A percentile compares a stretch with the other conserved stretches of the same genome.
Conservation (phyloP, 2,888 invertebrate species). For the Cenopis cana region DNA sequence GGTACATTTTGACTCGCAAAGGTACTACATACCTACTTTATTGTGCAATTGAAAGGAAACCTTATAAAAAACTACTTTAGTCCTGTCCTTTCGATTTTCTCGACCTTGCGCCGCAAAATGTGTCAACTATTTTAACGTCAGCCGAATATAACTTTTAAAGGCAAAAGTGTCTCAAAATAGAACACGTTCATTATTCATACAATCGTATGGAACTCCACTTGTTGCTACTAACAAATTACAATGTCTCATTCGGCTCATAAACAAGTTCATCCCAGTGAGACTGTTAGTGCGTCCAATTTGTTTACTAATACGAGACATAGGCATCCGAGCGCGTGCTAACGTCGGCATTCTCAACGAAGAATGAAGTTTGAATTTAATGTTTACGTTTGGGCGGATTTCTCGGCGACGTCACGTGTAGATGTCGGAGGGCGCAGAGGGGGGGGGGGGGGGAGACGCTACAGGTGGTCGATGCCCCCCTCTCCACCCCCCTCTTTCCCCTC, state of each 20-base stretch:
- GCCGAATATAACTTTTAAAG: conserved; percentile 9
- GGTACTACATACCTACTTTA: not conserved
- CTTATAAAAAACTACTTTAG: conserved; percentile 6
- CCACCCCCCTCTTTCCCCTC: conserved; percentile 55
- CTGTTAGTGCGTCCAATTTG: conserved; percentile 61
- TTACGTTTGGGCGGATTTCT: conserved; percentile 85
- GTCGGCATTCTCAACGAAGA: conserved; percentile 80
- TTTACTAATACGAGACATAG: conserved; percentile 80
- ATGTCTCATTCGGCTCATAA: conserved; percentile 33
- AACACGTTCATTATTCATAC: conserved; percentile 19
- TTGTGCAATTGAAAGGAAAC: conserved; percentile 21
- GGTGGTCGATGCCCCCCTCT: conserved; percentile 69
- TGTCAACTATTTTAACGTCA: conserved; percentile 24
- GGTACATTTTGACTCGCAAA: not conserved
- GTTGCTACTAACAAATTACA: conserved; percentile 38
- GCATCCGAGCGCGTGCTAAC: conserved; percentile 75
- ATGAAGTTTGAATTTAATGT: conserved; percentile 84
- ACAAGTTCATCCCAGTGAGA: conserved; percentile 16
- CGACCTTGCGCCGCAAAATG: conserved; percentile 18
- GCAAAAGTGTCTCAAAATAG: conserved; percentile 1
- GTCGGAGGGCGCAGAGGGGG: conserved; percentile 58
- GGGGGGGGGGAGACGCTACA: conserved; percentile 64
- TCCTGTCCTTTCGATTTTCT: conserved; percentile 8
- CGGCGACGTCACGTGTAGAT: conserved; percentile 82
- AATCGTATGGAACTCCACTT: conserved; percentile 27